Conservation (phyloP, 2,113 vertebrate species). For the Gasterosteus aculeatus region DNA sequence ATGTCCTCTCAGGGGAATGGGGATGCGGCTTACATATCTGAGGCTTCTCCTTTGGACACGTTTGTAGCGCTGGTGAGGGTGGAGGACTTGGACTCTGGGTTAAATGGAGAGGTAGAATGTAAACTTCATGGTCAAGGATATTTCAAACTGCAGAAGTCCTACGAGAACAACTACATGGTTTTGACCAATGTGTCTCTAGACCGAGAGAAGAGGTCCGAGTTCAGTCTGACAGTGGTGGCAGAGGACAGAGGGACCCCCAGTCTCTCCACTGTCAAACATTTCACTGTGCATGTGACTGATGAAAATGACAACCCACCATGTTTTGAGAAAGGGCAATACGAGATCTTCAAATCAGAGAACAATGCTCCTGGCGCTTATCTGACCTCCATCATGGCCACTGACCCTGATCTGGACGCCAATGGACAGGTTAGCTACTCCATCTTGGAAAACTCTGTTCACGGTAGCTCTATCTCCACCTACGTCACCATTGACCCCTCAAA, state of each 20-base stretch:
- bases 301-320: conserved; percentile 96
- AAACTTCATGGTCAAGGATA: conserved; percentile 92
- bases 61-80: conserved; percentile 95
- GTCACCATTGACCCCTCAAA: conserved; percentile 96
- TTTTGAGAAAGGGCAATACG: conserved; percentile 92
- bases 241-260: conserved; percentile 92
- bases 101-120: conserved; percentile 91
- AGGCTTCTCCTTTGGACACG: conserved; percentile 89
- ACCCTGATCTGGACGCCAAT: conserved; percentile 91
- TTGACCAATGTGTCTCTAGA: conserved; percentile 93
- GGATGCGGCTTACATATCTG: conserved; percentile 90
- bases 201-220: conserved; percentile 94
- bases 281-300: conserved; percentile 92
- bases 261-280: conserved; percentile 93
- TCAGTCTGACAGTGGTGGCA: conserved; percentile 93
- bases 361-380: conserved; percentile 93
- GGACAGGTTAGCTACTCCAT: conserved; percentile 96
- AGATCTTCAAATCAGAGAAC: conserved; percentile 94
- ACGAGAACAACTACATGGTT: conserved; percentile 97
- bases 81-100: conserved; percentile 91
- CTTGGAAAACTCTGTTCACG: conserved; percentile 88
- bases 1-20: conserved; percentile 92
- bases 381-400: conserved; percentile 89
- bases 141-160: conserved; percentile 93
- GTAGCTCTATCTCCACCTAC: conserved; percentile 91